phyloP scores from a whole-genome alignment of 2,113 vertebrate species.

The Pomatostomus ruficeps region DNA sequence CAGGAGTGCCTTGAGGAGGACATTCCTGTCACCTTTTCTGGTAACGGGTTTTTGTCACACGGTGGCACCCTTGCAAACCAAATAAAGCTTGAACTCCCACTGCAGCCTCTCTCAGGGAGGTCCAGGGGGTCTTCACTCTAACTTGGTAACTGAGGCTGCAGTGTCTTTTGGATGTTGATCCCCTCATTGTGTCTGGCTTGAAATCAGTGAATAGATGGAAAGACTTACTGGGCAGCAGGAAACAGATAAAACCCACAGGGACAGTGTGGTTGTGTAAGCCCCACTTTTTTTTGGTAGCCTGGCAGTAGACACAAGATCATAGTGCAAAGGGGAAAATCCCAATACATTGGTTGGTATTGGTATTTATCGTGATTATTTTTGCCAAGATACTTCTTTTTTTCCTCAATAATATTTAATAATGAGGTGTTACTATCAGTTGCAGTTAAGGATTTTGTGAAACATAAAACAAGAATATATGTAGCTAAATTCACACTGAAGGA shows the following conservation, averaged over 20 bases:
- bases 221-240: background rate
- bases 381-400: background rate
- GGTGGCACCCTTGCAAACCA: constrained; percentile 24
- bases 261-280: background rate
- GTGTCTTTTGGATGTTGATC: background rate
- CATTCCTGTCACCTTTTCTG: background rate
- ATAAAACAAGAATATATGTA: background rate
- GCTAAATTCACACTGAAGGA: background rate
- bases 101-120: background rate
- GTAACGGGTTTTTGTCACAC: background rate
- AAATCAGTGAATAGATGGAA: background rate
- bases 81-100: background rate
- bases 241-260: background rate
- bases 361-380: background rate
- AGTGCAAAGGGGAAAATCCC: background rate
- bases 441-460: background rate
- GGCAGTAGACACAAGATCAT: background rate
- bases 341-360: background rate
- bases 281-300: background rate
- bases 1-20: background rate
- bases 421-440: background rate
- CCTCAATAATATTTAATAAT: background rate
- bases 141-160: background rate
- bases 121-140: background rate
- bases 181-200: background rate